These are phyloP conservation scores for Petrophora chlorosata DNA, from an alignment of 2,888 invertebrate species.

Conservation along the genomic window DNA sequence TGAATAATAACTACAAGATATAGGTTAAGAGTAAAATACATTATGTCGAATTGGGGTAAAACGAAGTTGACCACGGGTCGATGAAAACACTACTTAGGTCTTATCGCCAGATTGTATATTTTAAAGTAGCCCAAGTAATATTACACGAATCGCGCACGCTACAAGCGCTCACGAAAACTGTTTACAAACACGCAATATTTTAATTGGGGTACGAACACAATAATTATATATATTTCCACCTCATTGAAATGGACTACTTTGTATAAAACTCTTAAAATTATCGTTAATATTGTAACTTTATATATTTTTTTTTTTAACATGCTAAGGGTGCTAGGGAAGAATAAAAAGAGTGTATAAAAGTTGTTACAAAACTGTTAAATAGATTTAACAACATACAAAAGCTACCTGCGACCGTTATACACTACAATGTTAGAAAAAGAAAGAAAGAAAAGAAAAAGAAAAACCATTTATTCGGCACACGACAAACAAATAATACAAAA, in stretches of 20 bases:
- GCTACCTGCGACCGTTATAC: slow-evolving; percentile 71
- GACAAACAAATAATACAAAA: too few species aligned
- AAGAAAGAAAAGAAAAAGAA: too few species aligned
- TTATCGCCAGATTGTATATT: slow-evolving; percentile 35
- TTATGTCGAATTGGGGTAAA: slow-evolving; percentile 39
- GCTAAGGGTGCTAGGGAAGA: slow-evolving; percentile 81
- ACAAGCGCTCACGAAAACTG: slow-evolving; percentile 31
- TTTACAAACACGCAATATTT: slow-evolving; percentile 36
- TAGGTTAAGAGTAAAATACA: slow-evolving; percentile 41
- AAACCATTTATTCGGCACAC: too few species aligned
- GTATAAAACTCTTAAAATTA: slow-evolving; percentile 33
- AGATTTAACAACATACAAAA: slow-evolving; percentile 83
- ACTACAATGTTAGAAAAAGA: too few species aligned
- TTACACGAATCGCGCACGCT: slow-evolving; percentile 37
- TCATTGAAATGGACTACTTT: slow-evolving; percentile 27
- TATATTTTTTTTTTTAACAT: slow-evolving; percentile 46
- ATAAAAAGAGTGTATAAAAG: slow-evolving; percentile 83
- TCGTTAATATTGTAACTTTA: slow-evolving; percentile 22
- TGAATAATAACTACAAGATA: slow-evolving; percentile 26
- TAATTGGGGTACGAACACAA: slow-evolving; percentile 30
- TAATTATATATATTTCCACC: slow-evolving; percentile 17
- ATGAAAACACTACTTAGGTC: slow-evolving; percentile 32
- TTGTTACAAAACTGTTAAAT: slow-evolving; percentile 80
- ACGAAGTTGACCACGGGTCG: slow-evolving; percentile 38
- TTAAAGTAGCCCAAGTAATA: slow-evolving; percentile 33